A percentile compares a stretch with the other conserved stretches of the same genome.
Evolutionary conservation across 2,113 vertebrate species (phyloP).

Genomic region (Phylloscopus trochilus): DNA sequence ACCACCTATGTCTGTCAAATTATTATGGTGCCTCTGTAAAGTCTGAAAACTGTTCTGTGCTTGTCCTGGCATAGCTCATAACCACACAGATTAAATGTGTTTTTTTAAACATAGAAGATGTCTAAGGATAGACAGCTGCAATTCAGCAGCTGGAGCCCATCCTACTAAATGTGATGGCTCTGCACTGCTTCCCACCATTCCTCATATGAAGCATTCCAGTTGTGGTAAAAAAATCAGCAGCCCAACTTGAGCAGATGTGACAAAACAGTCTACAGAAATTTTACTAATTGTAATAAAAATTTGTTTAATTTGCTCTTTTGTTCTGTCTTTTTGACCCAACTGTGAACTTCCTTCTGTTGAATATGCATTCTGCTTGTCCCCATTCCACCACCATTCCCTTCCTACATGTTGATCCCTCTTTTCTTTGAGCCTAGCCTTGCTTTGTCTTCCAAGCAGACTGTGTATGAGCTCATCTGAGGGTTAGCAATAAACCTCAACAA

Average conservation of each 20-base stretch:
- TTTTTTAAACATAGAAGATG: background rate
- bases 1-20: conserved; percentile 11
- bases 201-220: background rate
- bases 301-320: background rate
- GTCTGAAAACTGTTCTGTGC: conserved; percentile 7
- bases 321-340: background rate
- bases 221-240: background rate
- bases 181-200: background rate
- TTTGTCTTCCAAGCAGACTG: background rate
- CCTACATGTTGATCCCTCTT: background rate
- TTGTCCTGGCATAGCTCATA: conserved; percentile 33
- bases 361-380: background rate
- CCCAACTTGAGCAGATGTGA: background rate
- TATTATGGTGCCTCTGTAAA: conserved; percentile 13
- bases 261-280: background rate
- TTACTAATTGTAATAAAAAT: background rate
- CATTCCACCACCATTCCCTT: background rate
- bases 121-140: conserved; percentile 18
- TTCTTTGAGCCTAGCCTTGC: background rate
- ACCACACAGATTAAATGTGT: background rate
- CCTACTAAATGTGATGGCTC: background rate
- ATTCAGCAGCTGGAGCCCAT: conserved; percentile 8
- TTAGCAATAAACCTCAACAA: background rate
- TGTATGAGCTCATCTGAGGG: background rate
- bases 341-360: background rate